A percentile compares a stretch with the other conserved stretches of the same genome.
Conservation (phyloP, 2,113 vertebrate species). For the Mellivora capensis region DNA sequence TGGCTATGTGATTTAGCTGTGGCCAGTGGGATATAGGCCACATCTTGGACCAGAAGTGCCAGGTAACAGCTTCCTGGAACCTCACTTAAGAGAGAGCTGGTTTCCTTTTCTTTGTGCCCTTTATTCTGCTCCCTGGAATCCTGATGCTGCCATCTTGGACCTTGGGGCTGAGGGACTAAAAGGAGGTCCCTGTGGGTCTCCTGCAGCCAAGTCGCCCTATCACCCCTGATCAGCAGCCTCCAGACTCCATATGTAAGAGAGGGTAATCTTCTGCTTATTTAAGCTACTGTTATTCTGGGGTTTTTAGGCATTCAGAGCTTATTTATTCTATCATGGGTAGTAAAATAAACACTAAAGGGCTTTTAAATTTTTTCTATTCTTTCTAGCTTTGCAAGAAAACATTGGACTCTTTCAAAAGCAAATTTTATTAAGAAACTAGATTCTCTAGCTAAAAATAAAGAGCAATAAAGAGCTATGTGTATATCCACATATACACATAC, state of each 20-base stretch:
- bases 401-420: background rate
- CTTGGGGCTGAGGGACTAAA: background rate
- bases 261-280: background rate
- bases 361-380: background rate
- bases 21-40: background rate
- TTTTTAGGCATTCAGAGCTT: conserved; percentile 22
- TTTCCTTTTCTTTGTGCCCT: background rate
- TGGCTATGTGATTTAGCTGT: background rate
- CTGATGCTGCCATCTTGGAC: background rate
- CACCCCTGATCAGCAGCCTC: background rate
- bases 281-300: background rate
- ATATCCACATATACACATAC: background rate
- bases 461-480: background rate
- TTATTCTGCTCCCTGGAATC: background rate
- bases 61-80: background rate
- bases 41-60: background rate
- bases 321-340: background rate
- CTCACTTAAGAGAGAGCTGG: background rate
- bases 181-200: background rate
- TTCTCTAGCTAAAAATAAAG: background rate
- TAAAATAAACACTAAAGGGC: conserved; percentile 29
- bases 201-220: background rate
- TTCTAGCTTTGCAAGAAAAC: conserved; percentile 28
- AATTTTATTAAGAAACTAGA: conserved; percentile 11
- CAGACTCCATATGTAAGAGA: background rate